phyloP scores from a whole-genome alignment of 2,888 invertebrate genomes.

The Heliconius ethilla region DNA sequence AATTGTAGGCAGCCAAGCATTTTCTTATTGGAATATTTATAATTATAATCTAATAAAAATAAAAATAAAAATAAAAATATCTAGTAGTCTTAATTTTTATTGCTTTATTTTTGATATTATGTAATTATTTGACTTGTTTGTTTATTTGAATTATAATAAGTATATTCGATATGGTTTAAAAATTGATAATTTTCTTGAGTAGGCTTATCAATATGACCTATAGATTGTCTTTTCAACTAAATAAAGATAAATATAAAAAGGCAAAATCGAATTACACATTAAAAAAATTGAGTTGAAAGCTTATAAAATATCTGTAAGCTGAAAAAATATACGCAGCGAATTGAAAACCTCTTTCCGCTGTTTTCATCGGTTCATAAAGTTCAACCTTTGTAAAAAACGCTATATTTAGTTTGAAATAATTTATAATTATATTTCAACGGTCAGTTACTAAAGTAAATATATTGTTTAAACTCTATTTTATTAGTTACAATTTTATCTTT shows the following conservation, averaged over 20 bases:
- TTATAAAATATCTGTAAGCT: too few relatives aligned
- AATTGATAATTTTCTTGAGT: neutral
- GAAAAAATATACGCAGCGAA: too few relatives aligned
- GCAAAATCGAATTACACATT: neutral
- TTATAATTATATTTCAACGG: neutral
- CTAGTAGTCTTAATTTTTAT: neutral
- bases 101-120: neutral
- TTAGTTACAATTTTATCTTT: too few relatives aligned
- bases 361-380: neutral
- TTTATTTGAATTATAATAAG: neutral
- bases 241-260: neutral
- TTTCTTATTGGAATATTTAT: neutral
- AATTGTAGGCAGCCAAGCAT: too few relatives aligned
- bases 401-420: neutral
- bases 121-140: neutral
- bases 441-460: neutral
- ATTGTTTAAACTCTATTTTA: neutral
- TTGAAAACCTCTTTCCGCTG: neutral
- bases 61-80: neutral
- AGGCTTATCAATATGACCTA: too few relatives aligned
- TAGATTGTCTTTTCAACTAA: too few relatives aligned
- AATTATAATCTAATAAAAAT: neutral
- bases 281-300: neutral
- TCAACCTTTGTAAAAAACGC: neutral
- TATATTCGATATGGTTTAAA: neutral